A percentile compares a stretch with the other conserved stretches of the same genome.
Conservation (phyloP, 2,113 vertebrate genomes). For the Turnix velox region DNA sequence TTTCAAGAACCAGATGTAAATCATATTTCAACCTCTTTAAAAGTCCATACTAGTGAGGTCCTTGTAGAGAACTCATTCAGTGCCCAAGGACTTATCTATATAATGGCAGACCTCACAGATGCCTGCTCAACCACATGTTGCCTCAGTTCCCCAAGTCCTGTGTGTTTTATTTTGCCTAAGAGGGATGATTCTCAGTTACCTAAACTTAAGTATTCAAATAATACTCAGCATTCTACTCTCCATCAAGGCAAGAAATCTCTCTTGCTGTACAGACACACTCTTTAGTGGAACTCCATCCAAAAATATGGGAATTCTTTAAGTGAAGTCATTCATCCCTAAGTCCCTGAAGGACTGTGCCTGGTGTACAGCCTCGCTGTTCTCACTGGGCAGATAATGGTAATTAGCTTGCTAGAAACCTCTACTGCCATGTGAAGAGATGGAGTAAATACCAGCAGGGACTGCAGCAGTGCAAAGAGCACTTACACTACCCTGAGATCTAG, state of each 20-base stretch:
- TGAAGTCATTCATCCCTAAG: not conserved
- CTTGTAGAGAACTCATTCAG: not conserved
- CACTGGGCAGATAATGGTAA: not conserved
- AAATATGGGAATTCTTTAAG: not conserved
- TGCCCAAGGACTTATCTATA: not conserved
- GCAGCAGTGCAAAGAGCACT: slow-evolving; percentile 9
- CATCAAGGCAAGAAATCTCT: not conserved
- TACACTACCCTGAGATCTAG: not conserved
- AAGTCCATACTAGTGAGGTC: not conserved
- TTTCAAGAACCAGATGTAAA: not conserved
- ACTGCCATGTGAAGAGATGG: not conserved
- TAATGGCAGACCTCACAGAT: not conserved
- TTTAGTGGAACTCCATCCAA: not conserved
- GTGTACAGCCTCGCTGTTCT: not conserved
- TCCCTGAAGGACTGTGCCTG: not conserved
- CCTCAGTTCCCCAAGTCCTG: not conserved
- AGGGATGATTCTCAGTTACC: not conserved
- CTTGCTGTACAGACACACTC: not conserved
- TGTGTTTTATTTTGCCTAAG: not conserved
- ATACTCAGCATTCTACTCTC: not conserved
- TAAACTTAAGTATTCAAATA: not conserved
- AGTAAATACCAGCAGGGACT: not conserved
- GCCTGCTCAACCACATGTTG: not conserved
- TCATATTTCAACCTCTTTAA: not conserved
- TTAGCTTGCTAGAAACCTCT: not conserved